Evolutionary conservation across 2,113 vertebrate species (phyloP), one percentile per base, ranked within the genome.

Genomic region (Hippocampus comes): DNA sequence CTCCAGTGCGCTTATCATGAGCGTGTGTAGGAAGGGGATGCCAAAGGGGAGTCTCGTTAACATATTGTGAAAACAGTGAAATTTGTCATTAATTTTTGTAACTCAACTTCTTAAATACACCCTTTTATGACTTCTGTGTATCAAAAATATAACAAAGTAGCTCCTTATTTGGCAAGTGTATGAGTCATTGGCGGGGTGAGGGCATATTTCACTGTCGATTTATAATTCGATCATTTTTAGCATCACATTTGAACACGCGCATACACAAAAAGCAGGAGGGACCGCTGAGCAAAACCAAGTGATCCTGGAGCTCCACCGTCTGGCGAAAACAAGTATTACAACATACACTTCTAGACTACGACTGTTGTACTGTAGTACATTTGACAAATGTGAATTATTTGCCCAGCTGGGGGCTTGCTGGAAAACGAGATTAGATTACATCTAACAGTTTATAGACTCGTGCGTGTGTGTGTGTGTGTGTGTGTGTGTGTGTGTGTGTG

Each of bases 251-350:
- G 68, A 17, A 43, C 38, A 34, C 7, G 34, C 27, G 55, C 17
- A 70, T 18, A 12, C 34, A 14, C 14, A 6, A 66, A 46, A 64
- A 25, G 1, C 48, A 76, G 23, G 11, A 70, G 49, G 21, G 57
- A 23, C 10, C 30, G 21, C 17, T 17, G 21, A 9, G 48, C n/a
- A 66, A 49, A 9, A 17, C 78, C n/a, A 79, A 20, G n/a, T 85
- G 59, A 84, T 89, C 73, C 79, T 83, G 87, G 67, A 85, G 84
- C 90, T 72, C 89, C 89, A 85, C 77, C 87, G 57, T 72, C 78
- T 92, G 91, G 90, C 18, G 21, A 75, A 75, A 82, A 9, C 0
- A 59, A 21, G n/a, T 57, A 90, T 85, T 78, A 82, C 90, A 89
- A 30, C n/a, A 56, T 5, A 55, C 59, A 60, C 27, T 8, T 30